These are phyloP conservation scores for Dasysyrphus tricinctus DNA, from an alignment of 2,888 invertebrate genomes.

Conservation along the genomic window DNA sequence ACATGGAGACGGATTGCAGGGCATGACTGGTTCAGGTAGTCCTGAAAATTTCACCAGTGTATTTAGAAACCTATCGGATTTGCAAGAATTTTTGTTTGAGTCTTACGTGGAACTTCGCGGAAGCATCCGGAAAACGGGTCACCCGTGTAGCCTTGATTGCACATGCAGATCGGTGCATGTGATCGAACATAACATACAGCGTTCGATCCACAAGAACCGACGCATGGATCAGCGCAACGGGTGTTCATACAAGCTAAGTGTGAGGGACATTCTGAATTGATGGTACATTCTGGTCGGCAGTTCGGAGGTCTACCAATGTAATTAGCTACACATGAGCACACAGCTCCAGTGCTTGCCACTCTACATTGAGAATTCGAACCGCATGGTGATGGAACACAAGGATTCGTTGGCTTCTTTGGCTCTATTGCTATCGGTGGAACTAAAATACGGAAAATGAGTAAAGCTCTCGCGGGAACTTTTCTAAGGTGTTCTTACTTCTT, in stretches of 20 bases:
- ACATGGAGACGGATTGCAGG: conserved; percentile 88
- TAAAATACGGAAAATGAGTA: conserved; percentile 34
- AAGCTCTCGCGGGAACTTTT: conserved; percentile 1
- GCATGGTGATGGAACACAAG: conserved; percentile 87
- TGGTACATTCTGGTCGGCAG: conserved; percentile 87
- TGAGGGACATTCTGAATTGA: conserved; percentile 85
- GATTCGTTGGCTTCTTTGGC: conserved; percentile 83
- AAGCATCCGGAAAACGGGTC: conserved; percentile 87
- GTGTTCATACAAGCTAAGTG: conserved; percentile 85
- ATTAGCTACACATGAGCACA: conserved; percentile 86
- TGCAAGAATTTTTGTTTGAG: background rate
- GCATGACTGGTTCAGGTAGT: conserved; percentile 84
- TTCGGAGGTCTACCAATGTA: conserved; percentile 87
- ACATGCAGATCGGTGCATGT: conserved; percentile 85
- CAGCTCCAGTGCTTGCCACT: conserved; percentile 84
- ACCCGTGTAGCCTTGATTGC: conserved; percentile 85
- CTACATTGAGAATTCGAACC: conserved; percentile 87
- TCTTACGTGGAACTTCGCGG: conserved; percentile 84
- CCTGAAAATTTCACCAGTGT: conserved; percentile 79
- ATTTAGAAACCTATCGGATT: conserved; percentile 1
- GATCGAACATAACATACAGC: conserved; percentile 86
- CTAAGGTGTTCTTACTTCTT: conserved; percentile 80
- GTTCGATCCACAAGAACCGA: conserved; percentile 88
- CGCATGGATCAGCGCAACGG: conserved; percentile 86
- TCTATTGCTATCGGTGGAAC: conserved; percentile 76